A percentile compares a stretch with the other conserved stretches of the same genome.
Conservation (phyloP, 1,140 invertebrate species). For the Scaptomyza montana region DNA sequence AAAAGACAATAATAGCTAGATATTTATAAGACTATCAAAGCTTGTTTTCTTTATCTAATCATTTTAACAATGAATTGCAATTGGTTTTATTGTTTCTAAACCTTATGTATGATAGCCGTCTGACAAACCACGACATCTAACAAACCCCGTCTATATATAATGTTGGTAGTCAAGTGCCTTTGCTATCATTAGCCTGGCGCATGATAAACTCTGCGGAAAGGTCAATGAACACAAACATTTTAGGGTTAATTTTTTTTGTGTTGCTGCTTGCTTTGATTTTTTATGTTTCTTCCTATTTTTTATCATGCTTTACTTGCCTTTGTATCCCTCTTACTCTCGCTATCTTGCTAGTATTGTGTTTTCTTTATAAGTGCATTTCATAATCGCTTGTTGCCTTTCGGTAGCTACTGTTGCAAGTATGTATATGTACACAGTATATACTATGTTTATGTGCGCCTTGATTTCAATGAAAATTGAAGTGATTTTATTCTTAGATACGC, state of each 20-base stretch:
- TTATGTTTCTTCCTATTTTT: slow-evolving; percentile 20
- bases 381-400: slow-evolving; percentile 43
- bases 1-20: slow-evolving; percentile 37
- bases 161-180: slow-evolving; percentile 25
- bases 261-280: slow-evolving; percentile 49
- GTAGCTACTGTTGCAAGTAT: slow-evolving; percentile 17
- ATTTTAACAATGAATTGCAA: slow-evolving; percentile 26
- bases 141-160: neutral
- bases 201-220: slow-evolving; percentile 45
- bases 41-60: slow-evolving; percentile 31
- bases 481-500: slow-evolving; percentile 27
- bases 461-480: slow-evolving; percentile 50
- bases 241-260: slow-evolving; percentile 68
- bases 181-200: slow-evolving; percentile 48
- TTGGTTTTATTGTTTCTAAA: neutral
- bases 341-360: neutral
- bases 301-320: neutral
- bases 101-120: neutral
- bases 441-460: slow-evolving; percentile 27
- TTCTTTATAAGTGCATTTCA: slow-evolving; percentile 47
- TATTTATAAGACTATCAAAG: slow-evolving; percentile 38
- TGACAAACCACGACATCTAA: slow-evolving; percentile 11
- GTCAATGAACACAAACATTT: slow-evolving; percentile 64
- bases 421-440: neutral
- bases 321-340: neutral